Percentiles rank a stretch among this genome's conserved stretches.
These are phyloP conservation scores for Epinotia nisella DNA, from an alignment of 2,888 invertebrate genomes.

Conservation along the genomic window DNA sequence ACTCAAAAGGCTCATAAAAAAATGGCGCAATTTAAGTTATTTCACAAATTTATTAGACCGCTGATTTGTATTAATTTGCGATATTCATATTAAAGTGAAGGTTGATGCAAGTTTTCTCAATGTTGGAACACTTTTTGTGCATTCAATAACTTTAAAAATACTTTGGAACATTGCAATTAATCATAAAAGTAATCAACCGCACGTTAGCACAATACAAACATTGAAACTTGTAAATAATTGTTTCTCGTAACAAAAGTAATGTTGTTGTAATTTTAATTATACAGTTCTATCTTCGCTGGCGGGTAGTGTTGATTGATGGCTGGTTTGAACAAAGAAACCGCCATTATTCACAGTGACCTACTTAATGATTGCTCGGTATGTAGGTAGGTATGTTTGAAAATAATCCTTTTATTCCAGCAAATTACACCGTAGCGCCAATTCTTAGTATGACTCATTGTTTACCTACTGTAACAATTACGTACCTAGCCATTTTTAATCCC, in stretches of 20 bases:
- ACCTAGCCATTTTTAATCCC: too few relatives aligned
- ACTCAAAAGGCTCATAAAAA: too few relatives aligned
- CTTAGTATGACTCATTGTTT: conserved; percentile 1
- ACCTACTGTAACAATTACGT: neutral
- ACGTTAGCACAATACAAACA: conserved; percentile 32
- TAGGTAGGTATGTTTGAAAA: conserved; percentile 2
- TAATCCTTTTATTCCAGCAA: neutral
- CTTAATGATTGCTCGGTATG: conserved; percentile 34
- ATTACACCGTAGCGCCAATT: neutral
- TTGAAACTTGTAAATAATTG: conserved; percentile 43
- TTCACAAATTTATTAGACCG: too few relatives aligned
- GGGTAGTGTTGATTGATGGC: conserved; percentile 60
- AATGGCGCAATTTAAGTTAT: too few relatives aligned
- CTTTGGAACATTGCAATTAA: conserved; percentile 21
- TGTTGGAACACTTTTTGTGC: neutral
- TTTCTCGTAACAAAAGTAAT: conserved; percentile 46
- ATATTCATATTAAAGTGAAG: too few relatives aligned
- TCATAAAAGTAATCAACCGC: conserved; percentile 36
- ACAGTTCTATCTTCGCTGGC: conserved; percentile 51
- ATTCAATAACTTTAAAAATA: neutral
- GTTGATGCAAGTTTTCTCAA: too few relatives aligned
- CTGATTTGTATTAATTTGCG: too few relatives aligned
- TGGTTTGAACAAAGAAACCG: conserved; percentile 65
- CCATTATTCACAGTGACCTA: conserved; percentile 62
- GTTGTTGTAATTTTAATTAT: conserved; percentile 48